Conservation (phyloP, 2,888 invertebrate genomes). For the Lampropteryx suffumata region DNA sequence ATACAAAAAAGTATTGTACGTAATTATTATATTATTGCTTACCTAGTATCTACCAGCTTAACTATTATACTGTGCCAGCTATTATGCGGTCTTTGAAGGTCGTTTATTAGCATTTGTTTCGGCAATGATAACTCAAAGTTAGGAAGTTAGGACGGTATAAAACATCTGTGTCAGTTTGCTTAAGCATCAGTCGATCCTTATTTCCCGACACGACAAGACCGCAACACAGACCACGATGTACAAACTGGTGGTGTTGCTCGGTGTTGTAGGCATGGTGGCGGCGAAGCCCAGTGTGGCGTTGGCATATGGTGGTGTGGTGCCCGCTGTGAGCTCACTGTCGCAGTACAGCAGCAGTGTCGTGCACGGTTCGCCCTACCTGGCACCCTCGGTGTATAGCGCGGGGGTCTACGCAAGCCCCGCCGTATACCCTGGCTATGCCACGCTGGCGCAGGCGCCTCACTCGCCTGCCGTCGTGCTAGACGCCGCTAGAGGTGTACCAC, state of each 20-base stretch:
- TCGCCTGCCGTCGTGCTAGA: slow-evolving; percentile 73
- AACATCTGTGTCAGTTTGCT: slow-evolving; percentile 49
- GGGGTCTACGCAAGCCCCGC: slow-evolving; percentile 55
- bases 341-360: slow-evolving; percentile 57
- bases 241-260: slow-evolving; percentile 84
- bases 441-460: slow-evolving; percentile 62
- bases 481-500: slow-evolving; percentile 70
- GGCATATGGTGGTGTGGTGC: slow-evolving; percentile 54
- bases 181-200: slow-evolving; percentile 68
- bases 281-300: slow-evolving; percentile 71
- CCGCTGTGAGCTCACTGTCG: slow-evolving; percentile 51
- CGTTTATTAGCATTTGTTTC: slow-evolving; percentile 61
- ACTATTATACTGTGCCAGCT: too few species aligned
- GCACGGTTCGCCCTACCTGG: slow-evolving; percentile 50
- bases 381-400: slow-evolving; percentile 42
- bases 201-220: slow-evolving; percentile 53
- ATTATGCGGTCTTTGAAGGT: slow-evolving; percentile 55
- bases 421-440: slow-evolving; percentile 41
- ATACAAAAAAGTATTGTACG: slow-evolving; percentile 4
- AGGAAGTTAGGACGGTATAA: slow-evolving; percentile 51
- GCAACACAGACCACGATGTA: slow-evolving; percentile 78
- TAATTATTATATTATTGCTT: not conserved
- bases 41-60: too few species aligned
- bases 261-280: slow-evolving; percentile 81
- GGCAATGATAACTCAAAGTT: slow-evolving; percentile 41